Percentiles rank a stretch among this genome's conserved stretches.
phyloP scores from a whole-genome alignment of 2,113 vertebrate species.

The Rana temporaria region DNA sequence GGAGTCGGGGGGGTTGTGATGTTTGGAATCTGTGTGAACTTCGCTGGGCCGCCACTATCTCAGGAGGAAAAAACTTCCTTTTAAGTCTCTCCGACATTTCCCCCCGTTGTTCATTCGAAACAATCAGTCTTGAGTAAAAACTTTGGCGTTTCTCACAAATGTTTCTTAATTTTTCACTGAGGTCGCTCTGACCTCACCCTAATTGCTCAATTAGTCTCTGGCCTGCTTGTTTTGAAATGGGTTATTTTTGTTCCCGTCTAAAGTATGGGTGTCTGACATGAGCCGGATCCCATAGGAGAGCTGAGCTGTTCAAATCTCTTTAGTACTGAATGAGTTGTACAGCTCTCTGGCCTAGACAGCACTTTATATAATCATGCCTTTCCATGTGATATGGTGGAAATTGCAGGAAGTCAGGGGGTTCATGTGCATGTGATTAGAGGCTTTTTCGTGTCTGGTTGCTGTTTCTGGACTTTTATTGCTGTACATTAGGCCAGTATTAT shows the following conservation, averaged over 20 bases:
- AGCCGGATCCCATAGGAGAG: neutral
- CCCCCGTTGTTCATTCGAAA: slow-evolving; percentile 45
- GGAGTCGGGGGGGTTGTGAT: slow-evolving; percentile 34
- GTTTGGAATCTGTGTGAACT: slow-evolving; percentile 24
- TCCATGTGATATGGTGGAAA: slow-evolving; percentile 28
- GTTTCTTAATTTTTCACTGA: neutral
- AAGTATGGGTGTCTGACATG: neutral
- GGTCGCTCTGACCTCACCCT: slow-evolving; percentile 7
- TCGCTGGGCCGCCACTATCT: slow-evolving; percentile 59
- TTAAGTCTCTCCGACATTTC: slow-evolving; percentile 60
- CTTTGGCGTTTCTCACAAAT: slow-evolving; percentile 13
- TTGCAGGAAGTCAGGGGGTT: slow-evolving; percentile 6
- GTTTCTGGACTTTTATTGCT: neutral
- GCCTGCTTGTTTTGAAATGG: neutral
- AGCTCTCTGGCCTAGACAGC: neutral
- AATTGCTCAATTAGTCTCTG: neutral
- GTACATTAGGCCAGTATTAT: neutral
- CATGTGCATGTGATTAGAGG: slow-evolving; percentile 35
- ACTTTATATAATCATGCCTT: slow-evolving; percentile 11
- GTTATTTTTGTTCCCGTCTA: neutral
- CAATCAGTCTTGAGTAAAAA: slow-evolving; percentile 31
- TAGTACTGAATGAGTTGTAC: slow-evolving; percentile 18
- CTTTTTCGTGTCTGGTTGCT: neutral
- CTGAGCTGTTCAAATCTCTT: slow-evolving; percentile 2
- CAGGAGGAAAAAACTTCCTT: slow-evolving; percentile 51